Evolutionary conservation across 2,888 invertebrate species (phyloP), one percentile per base, ranked within the genome.

Genomic region (Rhagium mordax): DNA sequence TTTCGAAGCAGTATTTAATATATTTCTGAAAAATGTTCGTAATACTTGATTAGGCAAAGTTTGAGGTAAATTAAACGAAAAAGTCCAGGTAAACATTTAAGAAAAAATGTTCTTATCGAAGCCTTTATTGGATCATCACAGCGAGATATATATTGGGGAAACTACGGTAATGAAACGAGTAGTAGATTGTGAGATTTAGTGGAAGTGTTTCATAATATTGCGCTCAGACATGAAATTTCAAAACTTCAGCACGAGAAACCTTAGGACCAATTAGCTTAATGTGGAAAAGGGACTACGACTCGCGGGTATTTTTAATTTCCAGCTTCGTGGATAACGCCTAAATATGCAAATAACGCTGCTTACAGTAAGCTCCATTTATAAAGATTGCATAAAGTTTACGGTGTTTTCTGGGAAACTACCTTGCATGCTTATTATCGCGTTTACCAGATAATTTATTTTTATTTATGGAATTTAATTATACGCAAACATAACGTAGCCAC

Each of bases 351-450:
- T 81, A 75, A 33, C 61, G 53, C 29, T 41, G 18, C 64, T 16
- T 20, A 29, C 53, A 55, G 48, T 18, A 47, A 41, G 59, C 27
- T 62, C 73, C 78, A 78, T 79, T 79, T 75, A 77, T 79, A 79
- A 79, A 80, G 81, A 81, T 80, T 81, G 80, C 78, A 79, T 76
- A 75, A 78, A 80, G 79, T 80, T 80, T 75, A 77, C 61, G 72
- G 53, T 73, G 81, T 74, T 83, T 84, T 82, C 82, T 81, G 79
- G 79, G 78, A 81, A 85, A 82, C 82, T 81, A 79, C 81, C 79
- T 85, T 82, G 86, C 85, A 85, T 84, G 85, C 84, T 83, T 82
- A 85, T 85, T 85, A 86, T 86, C 85, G 82, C 84, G 77, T 81
- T 82, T 79, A 77, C 80, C 81, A 81, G 80, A 79, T 80, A 83